Evolutionary conservation across 2,113 vertebrate species (phyloP).

Genomic region (Camelus bactrianus): DNA sequence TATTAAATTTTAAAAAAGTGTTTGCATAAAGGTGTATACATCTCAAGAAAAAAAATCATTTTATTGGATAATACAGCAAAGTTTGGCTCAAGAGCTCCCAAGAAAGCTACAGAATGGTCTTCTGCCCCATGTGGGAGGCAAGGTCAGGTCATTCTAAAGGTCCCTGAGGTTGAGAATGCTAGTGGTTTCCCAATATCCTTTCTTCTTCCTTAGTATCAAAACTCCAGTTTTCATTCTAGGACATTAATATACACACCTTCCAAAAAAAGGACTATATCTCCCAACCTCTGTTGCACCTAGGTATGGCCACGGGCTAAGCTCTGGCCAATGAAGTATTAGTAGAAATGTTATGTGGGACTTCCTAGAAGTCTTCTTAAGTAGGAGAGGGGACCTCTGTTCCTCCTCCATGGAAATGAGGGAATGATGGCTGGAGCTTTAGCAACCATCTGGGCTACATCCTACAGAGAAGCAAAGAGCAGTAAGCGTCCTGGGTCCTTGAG

Average conservation of each 20-base stretch:
- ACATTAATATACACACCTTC: neutral
- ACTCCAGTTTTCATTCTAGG: neutral
- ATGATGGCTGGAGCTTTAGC: neutral
- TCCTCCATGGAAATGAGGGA: neutral
- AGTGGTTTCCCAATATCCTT: neutral
- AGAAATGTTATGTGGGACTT: neutral
- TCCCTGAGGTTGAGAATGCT: neutral
- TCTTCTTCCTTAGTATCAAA: constrained; percentile 16
- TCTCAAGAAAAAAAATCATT: neutral
- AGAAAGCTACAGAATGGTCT: neutral
- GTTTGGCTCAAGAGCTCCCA: neutral
- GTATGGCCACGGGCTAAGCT: neutral
- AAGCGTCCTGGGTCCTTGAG: neutral
- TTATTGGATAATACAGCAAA: neutral
- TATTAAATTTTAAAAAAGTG: neutral
- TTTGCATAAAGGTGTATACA: neutral
- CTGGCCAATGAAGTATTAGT: neutral
- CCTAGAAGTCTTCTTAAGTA: neutral
- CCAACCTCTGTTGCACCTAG: neutral
- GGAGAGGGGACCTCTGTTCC: neutral
- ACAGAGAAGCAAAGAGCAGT: neutral
- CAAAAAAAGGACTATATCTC: neutral
- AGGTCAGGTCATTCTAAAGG: neutral
- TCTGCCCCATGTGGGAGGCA: neutral
- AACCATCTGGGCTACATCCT: neutral